Evolutionary conservation across 2,888 invertebrate genomes (phyloP), one percentile per base, ranked within the genome.

Genomic region (Calliopum simillimum): DNA sequence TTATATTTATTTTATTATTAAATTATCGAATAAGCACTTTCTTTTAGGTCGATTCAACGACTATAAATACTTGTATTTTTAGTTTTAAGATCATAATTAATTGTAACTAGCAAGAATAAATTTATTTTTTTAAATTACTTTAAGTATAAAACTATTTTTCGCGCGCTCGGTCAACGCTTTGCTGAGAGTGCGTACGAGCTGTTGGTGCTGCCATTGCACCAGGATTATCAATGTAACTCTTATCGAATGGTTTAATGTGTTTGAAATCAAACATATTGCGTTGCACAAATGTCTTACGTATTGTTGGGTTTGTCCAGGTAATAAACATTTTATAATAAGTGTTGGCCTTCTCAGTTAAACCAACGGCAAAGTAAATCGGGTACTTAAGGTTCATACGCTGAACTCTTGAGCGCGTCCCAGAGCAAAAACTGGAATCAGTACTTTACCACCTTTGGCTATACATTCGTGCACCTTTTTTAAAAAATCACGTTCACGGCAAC

Each of bases 261-360:
- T 98, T 98, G 81, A 99, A 99, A 84, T 99, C 99, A 89, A 99
- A 99, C 99, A 99, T 99, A 82, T 99, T 99, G 75, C 99, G 90
- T 80, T 98, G 96, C 0, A 99, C 99, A 88, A 99, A 99, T 0
- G 99, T 99, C 86, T 98, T 96, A 72, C 98, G 93, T 68, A 99
- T 99, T 87, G 99, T 99, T 83, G 99, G 98, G 88, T 99, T 99
- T 0, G 99, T 99, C 99, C 99, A 99, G 3, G 98, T 98, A 73
- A 99, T 99, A 80, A 99, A 99, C 94, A 99, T 94, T 88, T 99
- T 98, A 85, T 99, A 99, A 86, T 99, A 99, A 85, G 98, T 97
- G 80, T 97, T 98, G 0, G 98, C 98, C 86, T 98, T 98, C 86
- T 99, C 99, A 2, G 99, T 99, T 56, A 99, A 88, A 16, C 99